Evolutionary conservation across 2,888 invertebrate species (phyloP).

Genomic region (Dryadula phaetusa): DNA sequence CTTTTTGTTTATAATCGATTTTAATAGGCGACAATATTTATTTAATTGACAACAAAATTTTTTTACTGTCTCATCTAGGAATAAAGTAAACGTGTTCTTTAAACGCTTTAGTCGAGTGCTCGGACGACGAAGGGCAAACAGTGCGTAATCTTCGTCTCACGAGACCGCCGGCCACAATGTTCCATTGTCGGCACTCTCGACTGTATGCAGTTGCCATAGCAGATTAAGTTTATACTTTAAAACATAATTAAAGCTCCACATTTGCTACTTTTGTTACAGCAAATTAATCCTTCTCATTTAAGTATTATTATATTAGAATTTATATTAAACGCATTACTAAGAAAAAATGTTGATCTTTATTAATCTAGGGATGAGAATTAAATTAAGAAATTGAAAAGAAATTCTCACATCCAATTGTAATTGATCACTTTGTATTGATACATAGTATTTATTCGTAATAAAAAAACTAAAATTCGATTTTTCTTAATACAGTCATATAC

Average conservation of each 20-base stretch:
- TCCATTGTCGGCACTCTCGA: conserved; percentile 56
- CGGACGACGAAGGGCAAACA: conserved; percentile 53
- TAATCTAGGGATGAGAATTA: too few species aligned
- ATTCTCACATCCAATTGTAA: too few species aligned
- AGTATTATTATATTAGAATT: background rate
- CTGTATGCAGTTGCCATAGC: conserved; percentile 64
- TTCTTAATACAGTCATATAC: too few species aligned
- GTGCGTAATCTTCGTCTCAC: conserved; percentile 75
- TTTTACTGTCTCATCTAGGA: conserved; percentile 37
- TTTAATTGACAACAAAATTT: too few species aligned
- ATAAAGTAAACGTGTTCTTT: conserved; percentile 33
- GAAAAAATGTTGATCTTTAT: too few species aligned
- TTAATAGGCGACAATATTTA: too few species aligned
- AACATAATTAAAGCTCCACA: conserved; percentile 53
- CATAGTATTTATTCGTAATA: too few species aligned
- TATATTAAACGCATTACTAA: too few species aligned
- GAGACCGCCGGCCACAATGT: conserved; percentile 69
- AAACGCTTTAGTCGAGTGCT: conserved; percentile 42
- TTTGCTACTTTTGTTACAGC: background rate
- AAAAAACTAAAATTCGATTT: too few species aligned
- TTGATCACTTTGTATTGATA: too few species aligned
- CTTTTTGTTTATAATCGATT: too few species aligned
- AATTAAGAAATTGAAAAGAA: too few species aligned
- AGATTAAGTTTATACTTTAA: conserved; percentile 66
- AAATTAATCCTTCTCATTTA: background rate